A percentile compares a stretch with the other conserved stretches of the same genome.
Conservation (phyloP, 2,888 invertebrate species). For the Machimus atricapillus region DNA sequence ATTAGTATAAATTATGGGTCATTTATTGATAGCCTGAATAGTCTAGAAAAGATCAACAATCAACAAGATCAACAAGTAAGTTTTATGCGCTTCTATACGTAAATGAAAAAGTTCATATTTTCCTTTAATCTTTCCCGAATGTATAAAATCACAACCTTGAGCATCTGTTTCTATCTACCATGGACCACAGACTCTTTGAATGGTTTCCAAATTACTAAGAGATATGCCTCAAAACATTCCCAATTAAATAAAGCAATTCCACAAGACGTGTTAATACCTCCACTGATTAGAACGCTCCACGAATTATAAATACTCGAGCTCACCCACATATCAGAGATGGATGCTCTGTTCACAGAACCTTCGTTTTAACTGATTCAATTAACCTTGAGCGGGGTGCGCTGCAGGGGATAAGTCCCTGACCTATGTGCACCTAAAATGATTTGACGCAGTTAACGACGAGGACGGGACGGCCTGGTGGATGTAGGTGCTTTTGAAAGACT, state of each 20-base stretch:
- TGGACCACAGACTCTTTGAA: not conserved
- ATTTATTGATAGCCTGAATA: too few relatives aligned
- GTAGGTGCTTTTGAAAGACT: not conserved
- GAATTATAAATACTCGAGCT: not conserved
- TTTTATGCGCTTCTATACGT: not conserved
- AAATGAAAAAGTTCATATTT: not conserved
- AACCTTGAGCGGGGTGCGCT: not conserved
- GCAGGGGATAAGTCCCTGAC: conserved; percentile 1
- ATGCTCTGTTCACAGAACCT: not conserved
- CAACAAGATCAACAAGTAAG: not conserved
- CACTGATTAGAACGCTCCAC: not conserved
- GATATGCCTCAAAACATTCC: not conserved
- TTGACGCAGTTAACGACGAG: not conserved
- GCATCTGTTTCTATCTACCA: not conserved
- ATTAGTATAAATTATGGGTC: too few relatives aligned
- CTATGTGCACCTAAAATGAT: conserved; percentile 19
- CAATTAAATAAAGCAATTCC: not conserved
- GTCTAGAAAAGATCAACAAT: not conserved
- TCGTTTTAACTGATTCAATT: not conserved
- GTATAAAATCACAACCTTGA: not conserved
- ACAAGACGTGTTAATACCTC: not conserved
- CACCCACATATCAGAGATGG: not conserved
- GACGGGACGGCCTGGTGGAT: not conserved
- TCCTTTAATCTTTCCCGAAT: not conserved
- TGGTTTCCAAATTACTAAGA: not conserved